Percentiles rank a stretch among this genome's conserved stretches.
Evolutionary conservation across 2,797 vertebrate species (phyloP).

Genomic region (Falco biarmicus): DNA sequence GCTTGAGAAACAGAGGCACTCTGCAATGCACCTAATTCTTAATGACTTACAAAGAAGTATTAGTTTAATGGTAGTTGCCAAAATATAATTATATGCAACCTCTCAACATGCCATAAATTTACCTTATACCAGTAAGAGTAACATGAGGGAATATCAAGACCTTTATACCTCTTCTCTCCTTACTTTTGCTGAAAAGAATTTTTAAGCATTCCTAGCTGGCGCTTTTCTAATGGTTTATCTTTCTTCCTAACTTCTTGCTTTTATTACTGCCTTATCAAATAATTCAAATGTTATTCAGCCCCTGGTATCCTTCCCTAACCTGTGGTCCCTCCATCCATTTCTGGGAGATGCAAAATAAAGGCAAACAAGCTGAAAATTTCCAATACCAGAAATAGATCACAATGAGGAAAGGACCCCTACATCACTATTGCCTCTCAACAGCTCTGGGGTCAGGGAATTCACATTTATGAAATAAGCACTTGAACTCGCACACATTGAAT

Average conservation of each 20-base stretch:
- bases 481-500: not conserved
- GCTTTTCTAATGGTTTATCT: not conserved
- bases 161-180: not conserved
- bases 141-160: not conserved
- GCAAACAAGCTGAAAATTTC: not conserved
- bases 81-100: conserved; percentile 8
- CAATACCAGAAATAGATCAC: not conserved
- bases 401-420: not conserved
- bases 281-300: not conserved
- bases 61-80: not conserved
- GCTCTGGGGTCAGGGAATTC: not conserved
- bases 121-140: not conserved
- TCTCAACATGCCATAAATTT: not conserved
- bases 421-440: not conserved
- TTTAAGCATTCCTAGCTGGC: not conserved
- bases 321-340: not conserved
- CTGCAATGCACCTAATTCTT: conserved; percentile 22
- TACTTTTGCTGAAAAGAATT: not conserved
- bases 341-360: not conserved
- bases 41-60: not conserved
- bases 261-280: not conserved
- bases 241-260: not conserved
- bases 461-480: not conserved
- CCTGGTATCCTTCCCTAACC: not conserved
- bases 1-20: conserved; percentile 52